A percentile compares a stretch with the other conserved stretches of the same genome.
These are phyloP conservation scores for Proteles cristata DNA, from an alignment of 2,113 vertebrate species.

Conservation along the genomic window DNA sequence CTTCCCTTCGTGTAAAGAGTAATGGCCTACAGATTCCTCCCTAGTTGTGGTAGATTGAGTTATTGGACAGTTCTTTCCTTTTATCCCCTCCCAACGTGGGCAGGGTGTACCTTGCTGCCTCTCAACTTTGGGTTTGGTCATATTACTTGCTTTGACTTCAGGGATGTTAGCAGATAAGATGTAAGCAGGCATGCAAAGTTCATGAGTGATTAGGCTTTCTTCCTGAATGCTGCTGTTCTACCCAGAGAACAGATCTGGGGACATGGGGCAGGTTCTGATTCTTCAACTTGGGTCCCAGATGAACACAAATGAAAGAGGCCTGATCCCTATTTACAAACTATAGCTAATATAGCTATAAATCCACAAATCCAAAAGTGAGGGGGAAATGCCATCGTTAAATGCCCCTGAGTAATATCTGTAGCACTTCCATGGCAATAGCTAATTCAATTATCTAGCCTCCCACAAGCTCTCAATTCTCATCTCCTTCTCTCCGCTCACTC, in stretches of 20 bases:
- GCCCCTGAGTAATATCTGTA: background rate
- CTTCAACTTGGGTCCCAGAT: background rate
- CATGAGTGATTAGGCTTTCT: background rate
- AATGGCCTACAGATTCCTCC: no score
- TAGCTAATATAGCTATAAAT: background rate
- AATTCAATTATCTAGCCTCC: background rate
- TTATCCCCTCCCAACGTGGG: no score
- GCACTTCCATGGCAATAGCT: background rate
- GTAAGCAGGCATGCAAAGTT: background rate
- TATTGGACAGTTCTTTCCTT: background rate
- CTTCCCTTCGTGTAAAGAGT: background rate
- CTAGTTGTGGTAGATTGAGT: background rate
- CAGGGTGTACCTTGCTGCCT: accelerated
- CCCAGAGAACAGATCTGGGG: background rate
- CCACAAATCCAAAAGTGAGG: background rate
- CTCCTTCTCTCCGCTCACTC: background rate
- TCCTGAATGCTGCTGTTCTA: background rate
- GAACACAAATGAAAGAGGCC: background rate
- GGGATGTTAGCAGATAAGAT: background rate
- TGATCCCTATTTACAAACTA: background rate
- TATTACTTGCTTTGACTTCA: background rate
- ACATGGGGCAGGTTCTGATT: background rate
- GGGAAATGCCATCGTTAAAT: background rate
- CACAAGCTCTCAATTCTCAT: background rate
- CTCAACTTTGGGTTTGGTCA: background rate